Evolutionary conservation across 2,113 vertebrate genomes (phyloP).

Genomic region (Anhinga rufa): DNA sequence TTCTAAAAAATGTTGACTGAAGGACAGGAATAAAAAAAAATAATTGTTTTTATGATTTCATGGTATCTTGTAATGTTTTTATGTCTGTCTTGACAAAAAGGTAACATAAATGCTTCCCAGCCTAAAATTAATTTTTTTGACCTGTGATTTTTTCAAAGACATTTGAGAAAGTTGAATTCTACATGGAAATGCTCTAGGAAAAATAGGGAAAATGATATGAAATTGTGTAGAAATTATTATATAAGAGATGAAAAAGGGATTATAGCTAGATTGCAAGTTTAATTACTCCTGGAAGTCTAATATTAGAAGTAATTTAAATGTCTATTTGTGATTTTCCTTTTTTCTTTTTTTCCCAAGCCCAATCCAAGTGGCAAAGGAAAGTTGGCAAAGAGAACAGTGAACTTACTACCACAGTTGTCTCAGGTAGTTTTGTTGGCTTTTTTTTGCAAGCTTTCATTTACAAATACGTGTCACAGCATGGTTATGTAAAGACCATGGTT

Average conservation of each 20-base stretch:
- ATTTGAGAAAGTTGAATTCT: background rate
- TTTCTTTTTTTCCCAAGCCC: slow-evolving; percentile 14
- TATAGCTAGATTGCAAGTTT: background rate
- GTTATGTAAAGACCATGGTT: background rate
- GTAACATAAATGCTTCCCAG: background rate
- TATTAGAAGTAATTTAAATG: background rate
- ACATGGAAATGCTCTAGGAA: background rate
- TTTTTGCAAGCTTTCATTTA: background rate
- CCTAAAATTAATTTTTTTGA: background rate
- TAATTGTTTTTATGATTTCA: background rate
- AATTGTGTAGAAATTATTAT: background rate
- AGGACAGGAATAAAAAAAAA: background rate
- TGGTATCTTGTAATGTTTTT: background rate
- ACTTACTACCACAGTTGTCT: slow-evolving; percentile 53
- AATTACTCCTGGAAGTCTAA: background rate
- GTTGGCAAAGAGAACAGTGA: background rate
- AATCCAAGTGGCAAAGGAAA: slow-evolving; percentile 38
- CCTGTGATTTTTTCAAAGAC: background rate
- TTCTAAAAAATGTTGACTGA: background rate
- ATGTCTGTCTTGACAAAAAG: background rate
- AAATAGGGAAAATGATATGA: background rate
- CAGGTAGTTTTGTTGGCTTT: slow-evolving; percentile 46
- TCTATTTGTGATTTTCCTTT: background rate
- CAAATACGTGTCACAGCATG: background rate
- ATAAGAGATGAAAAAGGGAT: background rate